Percentiles rank a stretch among this genome's conserved stretches.
Evolutionary conservation across 2,888 invertebrate species (phyloP).

Genomic region (Dynastes hyllus): DNA sequence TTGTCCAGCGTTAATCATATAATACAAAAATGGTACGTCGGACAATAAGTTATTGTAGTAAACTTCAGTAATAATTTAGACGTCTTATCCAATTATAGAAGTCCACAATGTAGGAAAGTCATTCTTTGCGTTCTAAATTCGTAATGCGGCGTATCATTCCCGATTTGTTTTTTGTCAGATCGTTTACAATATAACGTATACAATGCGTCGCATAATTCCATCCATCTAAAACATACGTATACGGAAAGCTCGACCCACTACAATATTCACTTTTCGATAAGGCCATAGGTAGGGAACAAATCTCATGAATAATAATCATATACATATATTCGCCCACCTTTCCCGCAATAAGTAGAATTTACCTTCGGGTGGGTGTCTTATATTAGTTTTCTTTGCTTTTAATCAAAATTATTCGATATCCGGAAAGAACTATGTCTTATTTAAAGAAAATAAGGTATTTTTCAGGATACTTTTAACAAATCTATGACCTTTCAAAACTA

Average conservation of each 20-base stretch:
- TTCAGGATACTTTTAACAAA: too few relatives aligned
- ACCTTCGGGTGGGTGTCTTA: conserved; percentile 15
- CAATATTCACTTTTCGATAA: conserved; percentile 14
- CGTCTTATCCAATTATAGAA: not conserved
- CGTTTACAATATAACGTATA: not conserved
- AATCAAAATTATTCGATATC: too few relatives aligned
- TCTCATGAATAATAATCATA: conserved; percentile 40
- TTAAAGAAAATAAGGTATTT: too few relatives aligned
- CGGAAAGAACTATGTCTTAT: too few relatives aligned
- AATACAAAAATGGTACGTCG: not conserved
- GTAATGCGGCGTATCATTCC: not conserved
- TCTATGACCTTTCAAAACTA: too few relatives aligned
- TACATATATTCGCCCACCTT: conserved; percentile 20
- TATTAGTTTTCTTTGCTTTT: not conserved
- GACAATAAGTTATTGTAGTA: not conserved
- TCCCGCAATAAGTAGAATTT: conserved; percentile 16
- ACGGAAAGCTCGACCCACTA: conserved; percentile 2
- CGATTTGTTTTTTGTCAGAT: not conserved
- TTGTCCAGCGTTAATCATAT: not conserved
- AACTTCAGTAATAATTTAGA: conserved; percentile 8
- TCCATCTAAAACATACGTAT: conserved; percentile 11
- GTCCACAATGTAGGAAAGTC: not conserved
- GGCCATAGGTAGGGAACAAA: conserved; percentile 10
- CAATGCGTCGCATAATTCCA: conserved; percentile 23
- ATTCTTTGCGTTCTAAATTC: not conserved